Evolutionary conservation across 2,797 vertebrate genomes (phyloP).

Genomic region (Malacoraja senta): DNA sequence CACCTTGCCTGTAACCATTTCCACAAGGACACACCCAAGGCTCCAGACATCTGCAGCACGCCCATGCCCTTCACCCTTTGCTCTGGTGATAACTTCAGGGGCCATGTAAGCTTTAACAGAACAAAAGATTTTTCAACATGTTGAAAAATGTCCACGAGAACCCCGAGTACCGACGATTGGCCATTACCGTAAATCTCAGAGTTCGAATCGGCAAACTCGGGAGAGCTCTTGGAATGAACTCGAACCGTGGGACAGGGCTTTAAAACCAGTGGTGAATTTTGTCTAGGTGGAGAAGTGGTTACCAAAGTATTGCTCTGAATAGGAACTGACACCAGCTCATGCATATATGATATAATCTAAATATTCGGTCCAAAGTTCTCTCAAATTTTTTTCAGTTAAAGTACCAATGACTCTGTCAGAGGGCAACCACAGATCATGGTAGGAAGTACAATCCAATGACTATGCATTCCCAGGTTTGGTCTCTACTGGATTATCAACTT

Average conservation of each 20-base stretch:
- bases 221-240: no score
- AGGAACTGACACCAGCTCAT: no score
- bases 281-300: no score
- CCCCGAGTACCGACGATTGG: no score
- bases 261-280: background rate
- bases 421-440: background rate
- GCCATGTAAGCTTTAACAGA: constrained; percentile 86
- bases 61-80: constrained; percentile 94
- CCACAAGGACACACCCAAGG: constrained; percentile 91
- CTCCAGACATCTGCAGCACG: constrained; percentile 97
- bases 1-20: constrained; percentile 99
- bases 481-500: background rate
- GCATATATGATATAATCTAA: background rate
- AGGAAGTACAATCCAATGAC: background rate
- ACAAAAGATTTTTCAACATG: constrained; percentile 3
- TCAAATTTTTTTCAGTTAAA: background rate
- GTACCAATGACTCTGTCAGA: background rate
- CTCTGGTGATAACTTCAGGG: constrained; percentile 94
- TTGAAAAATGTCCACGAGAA: no score
- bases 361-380: background rate
- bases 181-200: no score
- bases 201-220: no score
- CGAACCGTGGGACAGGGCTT: no score
- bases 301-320: no score
- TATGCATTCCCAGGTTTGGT: background rate